Conservation (phyloP, 2,113 vertebrate genomes). For the Hyla sarda region DNA sequence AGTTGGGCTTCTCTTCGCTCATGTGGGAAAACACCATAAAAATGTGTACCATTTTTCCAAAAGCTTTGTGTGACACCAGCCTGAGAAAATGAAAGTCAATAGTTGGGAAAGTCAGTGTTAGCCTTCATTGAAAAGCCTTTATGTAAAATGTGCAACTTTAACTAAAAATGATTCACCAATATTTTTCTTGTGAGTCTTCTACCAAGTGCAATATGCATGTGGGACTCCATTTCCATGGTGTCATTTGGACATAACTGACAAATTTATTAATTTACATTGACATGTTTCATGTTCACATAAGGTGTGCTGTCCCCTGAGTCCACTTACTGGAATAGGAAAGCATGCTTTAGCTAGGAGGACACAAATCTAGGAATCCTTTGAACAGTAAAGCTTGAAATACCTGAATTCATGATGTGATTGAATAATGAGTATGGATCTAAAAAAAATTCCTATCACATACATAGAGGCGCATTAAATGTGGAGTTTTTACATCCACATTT, state of each 20-base stretch:
- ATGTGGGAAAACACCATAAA: too few species aligned
- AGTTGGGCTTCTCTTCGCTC: too few species aligned
- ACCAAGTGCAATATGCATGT: neutral
- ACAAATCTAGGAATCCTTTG: neutral
- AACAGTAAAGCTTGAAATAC: neutral
- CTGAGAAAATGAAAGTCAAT: too few species aligned
- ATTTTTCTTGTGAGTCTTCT: neutral
- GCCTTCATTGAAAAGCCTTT: neutral
- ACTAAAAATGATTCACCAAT: neutral
- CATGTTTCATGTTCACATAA: constrained; percentile 21
- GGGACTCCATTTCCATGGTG: neutral
- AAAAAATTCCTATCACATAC: neutral
- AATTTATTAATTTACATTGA: constrained; percentile 30
- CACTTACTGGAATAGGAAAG: neutral
- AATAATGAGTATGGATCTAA: neutral
- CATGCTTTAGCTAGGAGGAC: neutral
- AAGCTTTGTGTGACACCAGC: too few species aligned
- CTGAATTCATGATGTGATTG: neutral
- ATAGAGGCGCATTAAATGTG: too few species aligned
- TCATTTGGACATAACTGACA: constrained; percentile 4
- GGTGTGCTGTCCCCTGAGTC: constrained; percentile 16
- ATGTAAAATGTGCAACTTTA: neutral
- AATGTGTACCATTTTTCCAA: too few species aligned
- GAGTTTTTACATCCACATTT: too few species aligned
- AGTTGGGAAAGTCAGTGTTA: too few species aligned